These are phyloP conservation scores for Macrocentrus cingulum DNA, from an alignment of 1,140 invertebrate genomes.

Conservation along the genomic window DNA sequence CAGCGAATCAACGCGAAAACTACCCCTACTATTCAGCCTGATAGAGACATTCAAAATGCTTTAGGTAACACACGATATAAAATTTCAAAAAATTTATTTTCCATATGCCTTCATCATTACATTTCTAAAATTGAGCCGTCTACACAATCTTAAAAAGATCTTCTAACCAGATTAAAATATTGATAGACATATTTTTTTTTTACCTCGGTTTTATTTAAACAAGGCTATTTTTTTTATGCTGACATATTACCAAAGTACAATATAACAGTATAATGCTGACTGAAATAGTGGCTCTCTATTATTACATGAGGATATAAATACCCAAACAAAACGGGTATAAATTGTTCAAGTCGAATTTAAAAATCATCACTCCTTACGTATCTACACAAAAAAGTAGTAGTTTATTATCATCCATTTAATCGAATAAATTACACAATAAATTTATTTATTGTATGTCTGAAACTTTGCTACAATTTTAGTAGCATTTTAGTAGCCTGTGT, in stretches of 20 bases:
- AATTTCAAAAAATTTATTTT: slow-evolving; percentile 20
- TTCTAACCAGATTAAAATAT: too few species aligned
- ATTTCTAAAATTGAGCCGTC: neutral
- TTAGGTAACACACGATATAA: slow-evolving; percentile 34
- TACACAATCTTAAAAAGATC: slow-evolving; percentile 36
- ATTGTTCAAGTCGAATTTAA: neutral
- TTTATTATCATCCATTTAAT: too few species aligned
- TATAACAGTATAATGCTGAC: slow-evolving; percentile 33
- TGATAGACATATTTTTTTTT: neutral
- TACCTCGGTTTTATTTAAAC: slow-evolving; percentile 37
- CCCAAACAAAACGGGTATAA: neutral
- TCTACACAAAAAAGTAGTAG: too few species aligned
- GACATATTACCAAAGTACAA: slow-evolving; percentile 48
- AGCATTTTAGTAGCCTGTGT: too few species aligned
- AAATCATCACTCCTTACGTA: too few species aligned
- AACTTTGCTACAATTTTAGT: too few species aligned
- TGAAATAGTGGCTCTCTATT: slow-evolving; percentile 17
- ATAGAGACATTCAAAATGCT: slow-evolving; percentile 48
- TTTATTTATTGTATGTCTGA: too few species aligned
- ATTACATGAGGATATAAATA: neutral
- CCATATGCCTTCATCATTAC: neutral
- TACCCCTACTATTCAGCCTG: slow-evolving; percentile 50
- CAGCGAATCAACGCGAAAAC: slow-evolving; percentile 42
- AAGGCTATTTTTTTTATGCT: slow-evolving; percentile 37
- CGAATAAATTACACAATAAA: too few species aligned